Evolutionary conservation across 2,797 vertebrate species (phyloP).

Genomic region (Eulemur rubriventer): DNA sequence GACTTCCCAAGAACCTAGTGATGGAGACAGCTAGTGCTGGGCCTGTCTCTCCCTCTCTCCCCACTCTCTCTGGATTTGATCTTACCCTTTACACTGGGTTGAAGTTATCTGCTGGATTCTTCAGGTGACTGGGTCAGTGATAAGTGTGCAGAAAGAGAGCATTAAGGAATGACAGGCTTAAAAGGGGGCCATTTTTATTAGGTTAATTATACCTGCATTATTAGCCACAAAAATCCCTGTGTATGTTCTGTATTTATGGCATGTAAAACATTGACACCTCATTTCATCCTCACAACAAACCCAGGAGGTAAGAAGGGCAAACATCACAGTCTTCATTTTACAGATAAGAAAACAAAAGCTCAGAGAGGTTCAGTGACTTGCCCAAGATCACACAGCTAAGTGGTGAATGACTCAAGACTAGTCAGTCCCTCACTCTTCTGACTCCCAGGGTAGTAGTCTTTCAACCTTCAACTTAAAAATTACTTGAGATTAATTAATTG

Average conservation of each 20-base stretch:
- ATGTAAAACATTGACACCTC: neutral
- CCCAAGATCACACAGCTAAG: conserved; percentile 16
- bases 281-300: neutral
- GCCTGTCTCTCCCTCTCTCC: neutral
- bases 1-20: neutral
- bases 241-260: neutral
- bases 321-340: neutral
- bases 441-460: neutral
- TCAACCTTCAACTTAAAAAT: neutral
- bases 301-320: neutral
- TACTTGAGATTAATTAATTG: neutral
- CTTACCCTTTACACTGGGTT: neutral
- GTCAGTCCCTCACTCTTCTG: neutral
- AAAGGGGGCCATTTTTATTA: neutral
- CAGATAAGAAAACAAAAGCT: neutral
- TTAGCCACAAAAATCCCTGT: neutral
- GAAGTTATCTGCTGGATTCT: neutral
- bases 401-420: neutral
- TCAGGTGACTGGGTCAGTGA: neutral
- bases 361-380: conserved; percentile 17
- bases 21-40: neutral
- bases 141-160: neutral
- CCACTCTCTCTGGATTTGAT: neutral
- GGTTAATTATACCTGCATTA: neutral
- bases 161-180: neutral